Evolutionary conservation across 2,113 vertebrate genomes (phyloP).

Genomic region (Corythornis cristatus): DNA sequence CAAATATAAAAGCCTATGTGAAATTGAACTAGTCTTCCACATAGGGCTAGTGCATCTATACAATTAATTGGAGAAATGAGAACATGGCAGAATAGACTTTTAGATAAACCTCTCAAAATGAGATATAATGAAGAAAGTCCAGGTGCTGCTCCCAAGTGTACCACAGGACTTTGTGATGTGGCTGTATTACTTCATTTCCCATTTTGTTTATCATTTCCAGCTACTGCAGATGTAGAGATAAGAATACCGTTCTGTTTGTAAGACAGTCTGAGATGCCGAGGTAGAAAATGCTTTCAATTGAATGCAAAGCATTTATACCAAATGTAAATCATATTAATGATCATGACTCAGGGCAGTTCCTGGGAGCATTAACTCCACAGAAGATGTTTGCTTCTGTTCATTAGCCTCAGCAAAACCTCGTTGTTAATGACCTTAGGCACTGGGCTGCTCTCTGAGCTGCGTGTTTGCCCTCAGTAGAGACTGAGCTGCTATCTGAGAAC

Average conservation of each 20-base stretch:
- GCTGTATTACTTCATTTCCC: neutral
- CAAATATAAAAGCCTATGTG: neutral
- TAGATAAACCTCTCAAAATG: neutral
- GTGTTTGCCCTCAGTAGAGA: neutral
- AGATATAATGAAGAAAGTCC: neutral
- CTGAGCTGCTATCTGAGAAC: neutral
- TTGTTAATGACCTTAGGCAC: neutral
- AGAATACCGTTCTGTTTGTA: neutral
- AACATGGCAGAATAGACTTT: neutral
- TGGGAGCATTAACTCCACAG: neutral
- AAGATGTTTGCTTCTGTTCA: neutral
- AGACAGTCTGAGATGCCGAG: neutral
- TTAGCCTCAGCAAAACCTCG: neutral
- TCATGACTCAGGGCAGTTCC: neutral
- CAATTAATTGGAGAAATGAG: neutral
- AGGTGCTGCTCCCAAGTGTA: neutral
- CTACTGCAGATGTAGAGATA: neutral
- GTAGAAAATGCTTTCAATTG: neutral
- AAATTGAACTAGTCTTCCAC: neutral
- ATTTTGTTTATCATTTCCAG: neutral
- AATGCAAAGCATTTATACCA: neutral
- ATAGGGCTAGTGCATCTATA: neutral
- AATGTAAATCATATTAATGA: neutral
- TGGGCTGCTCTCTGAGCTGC: neutral
- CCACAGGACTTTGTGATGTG: neutral